Conservation (phyloP, 2,113 vertebrate species). For the Hypomesus transpacificus region DNA sequence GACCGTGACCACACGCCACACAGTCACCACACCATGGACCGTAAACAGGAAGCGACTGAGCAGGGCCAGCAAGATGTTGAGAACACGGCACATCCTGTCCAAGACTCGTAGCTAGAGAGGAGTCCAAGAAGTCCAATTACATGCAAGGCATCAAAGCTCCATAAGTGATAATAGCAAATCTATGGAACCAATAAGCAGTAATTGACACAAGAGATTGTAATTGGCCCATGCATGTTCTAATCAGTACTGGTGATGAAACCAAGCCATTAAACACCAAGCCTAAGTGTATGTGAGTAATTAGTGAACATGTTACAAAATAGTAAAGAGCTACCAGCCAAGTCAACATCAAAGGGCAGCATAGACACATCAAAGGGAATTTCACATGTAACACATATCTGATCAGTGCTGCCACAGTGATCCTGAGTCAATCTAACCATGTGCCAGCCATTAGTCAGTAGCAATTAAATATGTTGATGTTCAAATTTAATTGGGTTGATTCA, state of each 20-base stretch:
- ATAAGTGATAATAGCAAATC: too few species aligned
- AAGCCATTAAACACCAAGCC: too few species aligned
- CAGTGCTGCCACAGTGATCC: not conserved
- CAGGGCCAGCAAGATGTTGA: constrained; percentile 63
- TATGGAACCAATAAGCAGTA: too few species aligned
- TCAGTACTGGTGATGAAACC: too few species aligned
- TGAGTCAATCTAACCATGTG: not conserved
- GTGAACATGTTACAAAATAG: constrained; percentile 4
- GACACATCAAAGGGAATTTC: not conserved
- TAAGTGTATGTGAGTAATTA: not conserved
- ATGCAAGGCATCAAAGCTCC: constrained; percentile 13
- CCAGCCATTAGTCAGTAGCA: too few species aligned
- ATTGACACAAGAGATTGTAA: too few species aligned
- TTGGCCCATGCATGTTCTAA: too few species aligned
- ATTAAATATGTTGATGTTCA: too few species aligned
- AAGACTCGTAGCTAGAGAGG: not conserved
- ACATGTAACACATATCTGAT: not conserved
- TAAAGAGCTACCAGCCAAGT: not conserved
- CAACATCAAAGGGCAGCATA: not conserved
- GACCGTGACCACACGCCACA: constrained; percentile 68
- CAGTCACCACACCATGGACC: constrained; percentile 65
- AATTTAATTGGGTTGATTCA: too few species aligned
- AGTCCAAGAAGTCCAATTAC: not conserved
- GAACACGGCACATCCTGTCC: constrained; percentile 48
- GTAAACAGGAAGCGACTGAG: constrained; percentile 71